These are phyloP conservation scores for Oreocharis arfaki DNA, from an alignment of 2,113 vertebrate genomes.

Conservation along the genomic window DNA sequence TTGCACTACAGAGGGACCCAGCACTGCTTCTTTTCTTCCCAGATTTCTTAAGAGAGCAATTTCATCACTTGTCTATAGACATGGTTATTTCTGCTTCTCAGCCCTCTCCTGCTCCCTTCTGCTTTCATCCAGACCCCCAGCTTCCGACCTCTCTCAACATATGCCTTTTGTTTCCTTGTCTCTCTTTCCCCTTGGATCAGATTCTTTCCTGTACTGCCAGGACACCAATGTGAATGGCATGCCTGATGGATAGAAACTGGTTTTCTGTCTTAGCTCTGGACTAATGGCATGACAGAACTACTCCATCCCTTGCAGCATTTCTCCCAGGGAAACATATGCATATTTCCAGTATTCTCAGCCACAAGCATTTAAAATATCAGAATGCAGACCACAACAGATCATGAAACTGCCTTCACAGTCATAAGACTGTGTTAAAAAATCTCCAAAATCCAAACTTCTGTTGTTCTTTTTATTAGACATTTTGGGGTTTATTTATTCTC, in stretches of 20 bases:
- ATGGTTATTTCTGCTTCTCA: background rate
- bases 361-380: background rate
- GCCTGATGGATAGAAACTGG: background rate
- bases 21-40: background rate
- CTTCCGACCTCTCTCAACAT: background rate
- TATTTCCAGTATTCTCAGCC: conserved; percentile 19
- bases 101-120: background rate
- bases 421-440: background rate
- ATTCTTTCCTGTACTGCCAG: background rate
- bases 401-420: background rate
- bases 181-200: background rate
- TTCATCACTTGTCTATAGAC: background rate
- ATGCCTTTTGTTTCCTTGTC: background rate
- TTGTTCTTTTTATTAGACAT: background rate
- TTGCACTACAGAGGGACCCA: background rate
- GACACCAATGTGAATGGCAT: background rate
- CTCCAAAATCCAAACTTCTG: background rate
- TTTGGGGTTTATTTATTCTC: background rate
- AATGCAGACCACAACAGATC: background rate
- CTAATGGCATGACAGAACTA: background rate
- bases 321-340: background rate
- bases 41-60: background rate
- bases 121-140: background rate
- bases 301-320: background rate
- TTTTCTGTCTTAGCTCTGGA: background rate